Evolutionary conservation across 2,888 invertebrate genomes (phyloP).

Genomic region (Scrobipalpa atriplicella): DNA sequence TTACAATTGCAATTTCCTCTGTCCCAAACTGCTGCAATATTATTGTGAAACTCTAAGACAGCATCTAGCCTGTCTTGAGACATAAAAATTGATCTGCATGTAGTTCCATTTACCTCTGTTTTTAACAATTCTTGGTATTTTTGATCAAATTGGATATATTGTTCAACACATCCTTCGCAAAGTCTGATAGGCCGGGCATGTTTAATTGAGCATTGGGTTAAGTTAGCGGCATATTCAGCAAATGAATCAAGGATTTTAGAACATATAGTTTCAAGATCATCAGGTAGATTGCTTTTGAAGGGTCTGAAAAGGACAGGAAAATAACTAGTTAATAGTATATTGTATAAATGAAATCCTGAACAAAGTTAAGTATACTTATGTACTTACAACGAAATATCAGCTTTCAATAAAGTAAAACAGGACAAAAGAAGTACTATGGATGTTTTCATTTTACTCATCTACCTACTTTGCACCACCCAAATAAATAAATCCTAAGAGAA

Average conservation of each 20-base stretch:
- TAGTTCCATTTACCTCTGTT: constrained; percentile 72
- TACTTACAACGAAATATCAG: constrained; percentile 9
- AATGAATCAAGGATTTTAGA: constrained; percentile 64
- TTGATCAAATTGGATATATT: constrained; percentile 75
- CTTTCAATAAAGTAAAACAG: neutral
- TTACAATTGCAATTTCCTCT: constrained; percentile 85
- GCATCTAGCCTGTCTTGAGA: constrained; percentile 85
- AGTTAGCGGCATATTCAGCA: constrained; percentile 80
- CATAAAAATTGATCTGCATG: constrained; percentile 82
- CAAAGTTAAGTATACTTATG: no score
- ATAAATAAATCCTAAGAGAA: no score
- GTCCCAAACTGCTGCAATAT: constrained; percentile 81
- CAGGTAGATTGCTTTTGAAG: constrained; percentile 39
- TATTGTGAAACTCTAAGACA: constrained; percentile 80
- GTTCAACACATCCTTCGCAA: constrained; percentile 82
- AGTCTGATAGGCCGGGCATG: constrained; percentile 84
- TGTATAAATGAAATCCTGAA: no score
- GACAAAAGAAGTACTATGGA: neutral
- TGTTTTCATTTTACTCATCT: neutral
- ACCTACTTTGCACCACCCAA: neutral
- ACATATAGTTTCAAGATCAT: constrained; percentile 55
- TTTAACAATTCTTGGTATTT: constrained; percentile 78
- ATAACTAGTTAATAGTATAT: no score
- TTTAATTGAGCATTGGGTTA: constrained; percentile 83
- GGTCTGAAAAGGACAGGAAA: constrained; percentile 44